phyloP scores from a whole-genome alignment of 2,888 invertebrate species.

The Himalopsyche japonica region DNA sequence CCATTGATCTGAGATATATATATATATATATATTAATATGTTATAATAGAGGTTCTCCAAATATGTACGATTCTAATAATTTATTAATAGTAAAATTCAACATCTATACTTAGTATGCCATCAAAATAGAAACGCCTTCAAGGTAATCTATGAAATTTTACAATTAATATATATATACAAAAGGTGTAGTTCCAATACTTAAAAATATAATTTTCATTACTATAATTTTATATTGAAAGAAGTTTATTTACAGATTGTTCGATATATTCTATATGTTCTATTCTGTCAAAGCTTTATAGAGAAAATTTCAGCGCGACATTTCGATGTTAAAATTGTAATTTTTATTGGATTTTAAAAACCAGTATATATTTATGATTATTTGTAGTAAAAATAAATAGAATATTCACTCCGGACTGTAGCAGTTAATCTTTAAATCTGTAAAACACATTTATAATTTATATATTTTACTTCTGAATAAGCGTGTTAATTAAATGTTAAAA shows the following conservation, averaged over 20 bases:
- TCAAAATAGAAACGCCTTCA: neutral
- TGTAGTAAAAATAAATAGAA: neutral
- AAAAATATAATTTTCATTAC: constrained; percentile 12
- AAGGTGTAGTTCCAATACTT: constrained; percentile 7
- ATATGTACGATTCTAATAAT: neutral
- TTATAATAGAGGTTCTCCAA: neutral
- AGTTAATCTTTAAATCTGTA: neutral
- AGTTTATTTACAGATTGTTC: too few relatives aligned
- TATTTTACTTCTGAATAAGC: neutral
- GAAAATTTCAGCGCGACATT: too few relatives aligned
- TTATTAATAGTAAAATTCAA: neutral
- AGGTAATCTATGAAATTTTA: neutral
- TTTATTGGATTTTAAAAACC: too few relatives aligned
- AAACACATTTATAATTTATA: neutral
- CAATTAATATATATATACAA: neutral
- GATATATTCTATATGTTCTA: too few relatives aligned
- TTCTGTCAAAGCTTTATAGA: too few relatives aligned
- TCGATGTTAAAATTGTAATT: too few relatives aligned
- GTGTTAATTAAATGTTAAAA: neutral
- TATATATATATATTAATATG: too few relatives aligned
- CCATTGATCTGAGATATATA: too few relatives aligned
- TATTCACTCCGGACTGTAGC: neutral
- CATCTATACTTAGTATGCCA: neutral
- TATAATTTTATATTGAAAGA: neutral
- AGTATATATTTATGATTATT: too few relatives aligned